Evolutionary conservation across 2,113 vertebrate genomes (phyloP).

Genomic region (Coreoperca whiteheadi): DNA sequence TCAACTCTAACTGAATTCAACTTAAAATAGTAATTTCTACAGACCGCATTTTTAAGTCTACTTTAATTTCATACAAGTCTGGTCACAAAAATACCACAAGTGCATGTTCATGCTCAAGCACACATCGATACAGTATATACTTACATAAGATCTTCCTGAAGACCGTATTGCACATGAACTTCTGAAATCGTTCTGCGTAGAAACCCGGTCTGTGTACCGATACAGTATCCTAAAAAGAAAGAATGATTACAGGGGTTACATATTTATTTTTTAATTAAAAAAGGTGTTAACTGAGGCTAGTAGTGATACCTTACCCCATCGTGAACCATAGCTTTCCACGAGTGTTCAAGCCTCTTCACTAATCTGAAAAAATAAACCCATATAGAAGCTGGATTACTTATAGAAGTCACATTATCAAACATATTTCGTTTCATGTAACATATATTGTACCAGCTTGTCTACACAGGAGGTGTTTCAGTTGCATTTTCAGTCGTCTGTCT

Average conservation of each 20-base stretch:
- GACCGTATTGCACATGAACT: constrained; percentile 92
- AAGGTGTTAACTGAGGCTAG: neutral
- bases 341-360: constrained; percentile 94
- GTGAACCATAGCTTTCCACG: constrained; percentile 95
- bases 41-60: too few species aligned
- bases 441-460: too few species aligned
- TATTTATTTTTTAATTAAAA: neutral
- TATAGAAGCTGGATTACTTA: neutral
- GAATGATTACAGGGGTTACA: neutral
- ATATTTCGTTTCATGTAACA: neutral
- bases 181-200: constrained; percentile 95
- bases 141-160: constrained; percentile 91
- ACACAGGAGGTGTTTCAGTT: too few species aligned
- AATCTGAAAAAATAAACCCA: constrained; percentile 84
- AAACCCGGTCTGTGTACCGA: constrained; percentile 95
- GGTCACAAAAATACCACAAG: too few species aligned
- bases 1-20: neutral
- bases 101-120: constrained; percentile 4
- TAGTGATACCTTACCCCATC: constrained; percentile 87
- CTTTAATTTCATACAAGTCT: too few species aligned
- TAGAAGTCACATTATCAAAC: neutral
- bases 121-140: constrained; percentile 56
- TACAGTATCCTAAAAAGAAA: constrained; percentile 90
- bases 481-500: too few species aligned
- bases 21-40: too few species aligned